Evolutionary conservation across 2,888 invertebrate genomes (phyloP).

Genomic region (Morpho helenor): DNA sequence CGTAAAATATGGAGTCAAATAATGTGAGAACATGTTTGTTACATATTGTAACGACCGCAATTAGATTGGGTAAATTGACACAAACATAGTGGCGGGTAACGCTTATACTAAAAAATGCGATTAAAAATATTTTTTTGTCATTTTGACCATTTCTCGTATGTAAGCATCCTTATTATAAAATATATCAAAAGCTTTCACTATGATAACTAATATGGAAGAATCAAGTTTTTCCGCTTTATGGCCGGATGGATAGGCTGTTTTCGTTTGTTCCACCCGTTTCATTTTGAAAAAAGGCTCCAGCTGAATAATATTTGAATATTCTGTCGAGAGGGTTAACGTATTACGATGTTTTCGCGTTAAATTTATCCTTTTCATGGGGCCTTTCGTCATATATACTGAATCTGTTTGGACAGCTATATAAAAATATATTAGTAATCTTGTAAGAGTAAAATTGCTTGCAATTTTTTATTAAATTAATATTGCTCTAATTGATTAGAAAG

Average conservation of each 20-base stretch:
- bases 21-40: no score
- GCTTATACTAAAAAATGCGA: no score
- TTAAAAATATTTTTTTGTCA: no score
- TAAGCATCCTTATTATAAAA: slow-evolving; percentile 17
- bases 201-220: slow-evolving; percentile 57
- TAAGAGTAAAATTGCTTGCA: no score
- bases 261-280: slow-evolving; percentile 39
- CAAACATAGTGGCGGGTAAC: no score
- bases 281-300: slow-evolving; percentile 32
- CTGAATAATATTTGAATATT: slow-evolving; percentile 10
- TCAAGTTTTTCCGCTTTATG: slow-evolving; percentile 43
- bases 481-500: no score
- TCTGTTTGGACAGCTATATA: not conserved
- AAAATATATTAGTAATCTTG: not conserved
- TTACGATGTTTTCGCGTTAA: slow-evolving; percentile 1
- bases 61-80: no score
- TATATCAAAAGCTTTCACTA: slow-evolving; percentile 43
- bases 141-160: not conserved
- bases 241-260: slow-evolving; percentile 44
- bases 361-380: slow-evolving; percentile 1
- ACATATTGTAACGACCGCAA: no score
- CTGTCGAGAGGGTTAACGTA: slow-evolving; percentile 4
- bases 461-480: no score
- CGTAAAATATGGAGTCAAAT: no score
- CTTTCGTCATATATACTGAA: slow-evolving; percentile 2